Percentiles rank a stretch among this genome's conserved stretches.
Evolutionary conservation across 2,888 invertebrate species (phyloP).

Genomic region (Drosophila borborema): DNA sequence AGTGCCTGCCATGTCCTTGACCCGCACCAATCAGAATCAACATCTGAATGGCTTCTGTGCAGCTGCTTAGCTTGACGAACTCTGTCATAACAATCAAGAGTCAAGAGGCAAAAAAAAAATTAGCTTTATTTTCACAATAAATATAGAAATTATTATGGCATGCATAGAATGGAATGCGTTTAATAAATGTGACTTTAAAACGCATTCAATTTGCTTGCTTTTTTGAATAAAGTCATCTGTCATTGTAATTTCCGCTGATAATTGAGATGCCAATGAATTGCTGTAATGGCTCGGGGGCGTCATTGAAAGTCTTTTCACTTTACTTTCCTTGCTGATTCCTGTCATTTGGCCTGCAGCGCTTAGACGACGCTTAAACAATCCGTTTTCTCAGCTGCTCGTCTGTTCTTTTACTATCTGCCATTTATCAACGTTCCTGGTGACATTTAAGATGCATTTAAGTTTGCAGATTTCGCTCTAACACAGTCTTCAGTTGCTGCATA

Average conservation of each 20-base stretch:
- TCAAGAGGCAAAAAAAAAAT: not conserved
- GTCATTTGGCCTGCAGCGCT: slow-evolving; percentile 37
- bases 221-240: slow-evolving; percentile 7
- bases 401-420: not conserved
- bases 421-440: not conserved
- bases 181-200: not conserved
- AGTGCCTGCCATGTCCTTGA: slow-evolving; percentile 16
- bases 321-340: slow-evolving; percentile 32
- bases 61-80: slow-evolving; percentile 1
- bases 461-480: no score
- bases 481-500: not conserved
- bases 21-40: slow-evolving; percentile 6
- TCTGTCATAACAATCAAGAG: slow-evolving; percentile 2
- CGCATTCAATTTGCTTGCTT: no score
- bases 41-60: not conserved
- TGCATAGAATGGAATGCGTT: not conserved
- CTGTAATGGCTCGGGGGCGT: slow-evolving; percentile 35
- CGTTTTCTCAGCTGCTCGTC: not conserved
- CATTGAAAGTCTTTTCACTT: slow-evolving; percentile 28
- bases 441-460: not conserved
- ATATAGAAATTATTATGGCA: not conserved
- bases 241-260: slow-evolving; percentile 19
- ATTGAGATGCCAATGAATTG: slow-evolving; percentile 38
- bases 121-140: no score
- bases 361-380: slow-evolving; percentile 35